Evolutionary conservation across 1,140 invertebrate genomes (phyloP), one percentile per base, ranked within the genome.

Genomic region (Metaphire vulgaris): DNA sequence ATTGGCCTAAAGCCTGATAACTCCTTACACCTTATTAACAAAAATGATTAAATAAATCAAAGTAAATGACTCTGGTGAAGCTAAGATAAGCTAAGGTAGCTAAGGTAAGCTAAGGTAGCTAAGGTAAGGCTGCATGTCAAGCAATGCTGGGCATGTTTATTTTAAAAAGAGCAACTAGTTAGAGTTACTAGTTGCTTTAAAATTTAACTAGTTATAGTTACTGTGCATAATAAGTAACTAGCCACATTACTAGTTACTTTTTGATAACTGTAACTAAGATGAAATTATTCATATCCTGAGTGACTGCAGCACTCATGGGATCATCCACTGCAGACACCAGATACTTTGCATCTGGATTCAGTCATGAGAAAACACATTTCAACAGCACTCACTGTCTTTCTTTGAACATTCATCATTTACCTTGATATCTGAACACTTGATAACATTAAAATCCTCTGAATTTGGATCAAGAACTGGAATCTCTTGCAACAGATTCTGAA

Each of bases 401-500:
- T 12, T 12, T 56, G 6, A 56, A 12, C 6, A 56, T 6, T 21
- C 6, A 12, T 56, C 41, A 56, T 21, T 56, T 56, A 56, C 41
- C 41, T 56, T 56, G 6, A 56, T 6, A 56, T 56, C 41, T 12
- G 41, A 12, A 21, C 41, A 56, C 6, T 56, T 56, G 41, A 92
- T 90, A 2, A 90, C 90, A 78, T 88, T 89, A 79, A 91, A 91
- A 80, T 91, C 90, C 56, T 88, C 83, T 33, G 89, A 87, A 78
- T 90, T 90, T 0, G 93, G 92, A 83, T 96, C 91, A 69, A 98
- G 87, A 79, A 95, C 92, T 0, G 92, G 91, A 15, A 94, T 88
- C 77, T 92, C 91, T 56, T 56, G 32, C 75, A 92, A 88, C 65
- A 91, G 89, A 77, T 92, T 89, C 0, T 93, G 92, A 76, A 96